These are phyloP conservation scores for Drosophila suboccidentalis DNA, from an alignment of 2,888 invertebrate species.

Conservation along the genomic window DNA sequence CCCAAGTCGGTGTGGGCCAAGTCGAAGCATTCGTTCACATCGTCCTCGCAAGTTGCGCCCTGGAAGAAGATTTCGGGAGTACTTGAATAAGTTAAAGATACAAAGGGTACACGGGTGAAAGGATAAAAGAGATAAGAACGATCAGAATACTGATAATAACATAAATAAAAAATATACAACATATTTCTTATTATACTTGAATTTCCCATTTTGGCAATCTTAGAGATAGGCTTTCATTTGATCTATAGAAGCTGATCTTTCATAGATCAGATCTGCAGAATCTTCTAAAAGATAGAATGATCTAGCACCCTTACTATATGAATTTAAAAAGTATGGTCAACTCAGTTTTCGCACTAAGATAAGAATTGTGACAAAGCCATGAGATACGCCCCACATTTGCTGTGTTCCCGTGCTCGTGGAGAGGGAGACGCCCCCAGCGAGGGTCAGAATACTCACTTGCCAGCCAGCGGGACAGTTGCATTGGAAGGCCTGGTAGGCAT, in stretches of 20 bases:
- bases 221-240: neutral
- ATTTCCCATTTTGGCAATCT: neutral
- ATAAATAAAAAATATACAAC: too few relatives aligned
- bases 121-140: neutral
- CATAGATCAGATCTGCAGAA: too few relatives aligned
- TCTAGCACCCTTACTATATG: neutral
- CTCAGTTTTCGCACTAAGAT: constrained; percentile 11
- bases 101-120: too few relatives aligned
- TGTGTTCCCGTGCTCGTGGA: neutral
- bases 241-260: too few relatives aligned
- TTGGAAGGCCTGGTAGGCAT: constrained; percentile 89
- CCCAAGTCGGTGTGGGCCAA: constrained; percentile 91
- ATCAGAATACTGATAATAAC: too few relatives aligned
- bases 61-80: constrained; percentile 24
- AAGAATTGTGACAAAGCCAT: constrained; percentile 4
- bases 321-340: neutral
- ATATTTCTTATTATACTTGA: too few relatives aligned
- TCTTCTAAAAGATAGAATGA: neutral
- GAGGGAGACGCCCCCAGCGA: constrained; percentile 41
- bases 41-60: constrained; percentile 91
- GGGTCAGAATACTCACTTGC: constrained; percentile 83
- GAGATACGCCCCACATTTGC: constrained; percentile 38
- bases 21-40: constrained; percentile 94
- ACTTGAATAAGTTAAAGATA: too few relatives aligned
- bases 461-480: constrained; percentile 92